These are phyloP conservation scores for Gouania willdenowi DNA, from an alignment of 2,797 vertebrate species.

Conservation along the genomic window DNA sequence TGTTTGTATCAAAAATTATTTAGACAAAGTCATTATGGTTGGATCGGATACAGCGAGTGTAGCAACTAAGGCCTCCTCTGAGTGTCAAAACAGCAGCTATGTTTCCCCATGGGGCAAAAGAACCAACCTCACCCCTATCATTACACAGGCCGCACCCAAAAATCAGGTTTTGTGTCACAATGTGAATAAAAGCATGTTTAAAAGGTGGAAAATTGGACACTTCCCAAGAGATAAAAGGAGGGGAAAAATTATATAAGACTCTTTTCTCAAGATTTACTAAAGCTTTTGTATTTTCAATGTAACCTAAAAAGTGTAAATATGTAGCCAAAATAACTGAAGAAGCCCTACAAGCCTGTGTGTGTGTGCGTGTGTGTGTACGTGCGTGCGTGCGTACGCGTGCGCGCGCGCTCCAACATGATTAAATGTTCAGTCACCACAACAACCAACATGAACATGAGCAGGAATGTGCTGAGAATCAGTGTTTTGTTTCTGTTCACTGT, in stretches of 20 bases:
- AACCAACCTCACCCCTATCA: constrained; percentile 22
- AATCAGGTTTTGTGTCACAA: constrained; percentile 27
- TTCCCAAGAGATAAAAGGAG: neutral
- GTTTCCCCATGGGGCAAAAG: constrained; percentile 13
- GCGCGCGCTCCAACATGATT: neutral
- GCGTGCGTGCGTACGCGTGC: too few species aligned
- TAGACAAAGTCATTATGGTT: constrained; percentile 60
- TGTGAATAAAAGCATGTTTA: constrained; percentile 1
- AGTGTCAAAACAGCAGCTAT: constrained; percentile 4
- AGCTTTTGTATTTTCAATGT: too few species aligned
- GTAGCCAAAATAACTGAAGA: too few species aligned
- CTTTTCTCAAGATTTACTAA: too few species aligned
- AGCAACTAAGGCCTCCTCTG: constrained; percentile 56
- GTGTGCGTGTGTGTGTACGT: too few species aligned
- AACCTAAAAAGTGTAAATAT: too few species aligned
- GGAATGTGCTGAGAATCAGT: constrained; percentile 1
- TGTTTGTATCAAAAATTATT: too few species aligned
- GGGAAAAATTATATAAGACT: constrained; percentile 14
- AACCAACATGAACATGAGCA: constrained; percentile 4
- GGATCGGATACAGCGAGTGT: constrained; percentile 18
- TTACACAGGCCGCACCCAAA: constrained; percentile 28
- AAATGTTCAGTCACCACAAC: constrained; percentile 10
- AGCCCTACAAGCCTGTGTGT: too few species aligned
- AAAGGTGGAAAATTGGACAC: neutral
- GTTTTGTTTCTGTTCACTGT: neutral